phyloP scores from a whole-genome alignment of 1,140 invertebrate species.

The Microplitis mediator region DNA sequence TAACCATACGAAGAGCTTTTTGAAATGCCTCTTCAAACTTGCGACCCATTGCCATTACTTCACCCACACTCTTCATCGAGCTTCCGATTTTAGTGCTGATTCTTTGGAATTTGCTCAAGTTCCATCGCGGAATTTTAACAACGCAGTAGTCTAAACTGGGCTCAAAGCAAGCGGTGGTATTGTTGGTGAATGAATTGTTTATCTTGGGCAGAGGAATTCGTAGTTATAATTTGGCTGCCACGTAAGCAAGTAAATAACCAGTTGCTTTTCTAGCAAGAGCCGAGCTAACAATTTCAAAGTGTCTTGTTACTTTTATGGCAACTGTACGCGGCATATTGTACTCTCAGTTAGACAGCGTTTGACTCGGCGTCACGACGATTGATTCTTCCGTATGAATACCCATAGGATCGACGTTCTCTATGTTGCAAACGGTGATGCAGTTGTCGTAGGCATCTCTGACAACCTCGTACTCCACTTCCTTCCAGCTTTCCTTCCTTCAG shows the following conservation, averaged over 20 bases:
- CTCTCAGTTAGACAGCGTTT: constrained; percentile 94
- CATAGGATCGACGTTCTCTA: constrained; percentile 99
- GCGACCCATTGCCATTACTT: constrained; percentile 98
- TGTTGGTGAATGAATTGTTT: constrained; percentile 92
- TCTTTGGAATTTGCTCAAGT: constrained; percentile 93
- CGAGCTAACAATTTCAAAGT: constrained; percentile 96
- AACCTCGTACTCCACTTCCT: constrained; percentile 99
- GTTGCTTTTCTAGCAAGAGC: constrained; percentile 97
- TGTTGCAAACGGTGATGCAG: constrained; percentile 99
- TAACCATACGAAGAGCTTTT: constrained; percentile 98
- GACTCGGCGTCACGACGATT: constrained; percentile 98
- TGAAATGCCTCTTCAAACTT: constrained; percentile 99
- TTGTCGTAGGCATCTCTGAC: constrained; percentile 97
- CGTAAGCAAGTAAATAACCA: constrained; percentile 94
- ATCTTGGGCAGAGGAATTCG: constrained; percentile 88
- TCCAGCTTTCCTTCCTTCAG: constrained; percentile 97
- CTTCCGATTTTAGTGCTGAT: constrained; percentile 98
- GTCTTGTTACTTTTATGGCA: constrained; percentile 94
- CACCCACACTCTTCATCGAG: constrained; percentile 99
- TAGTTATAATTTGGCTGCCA: constrained; percentile 95
- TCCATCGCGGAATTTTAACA: constrained; percentile 97
- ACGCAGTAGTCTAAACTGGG: constrained; percentile 99
- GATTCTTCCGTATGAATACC: constrained; percentile 99
- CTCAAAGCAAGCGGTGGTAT: constrained; percentile 98
- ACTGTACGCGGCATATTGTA: constrained; percentile 94